Evolutionary conservation across 2,113 vertebrate species (phyloP).

Genomic region (Polyodon spathula): DNA sequence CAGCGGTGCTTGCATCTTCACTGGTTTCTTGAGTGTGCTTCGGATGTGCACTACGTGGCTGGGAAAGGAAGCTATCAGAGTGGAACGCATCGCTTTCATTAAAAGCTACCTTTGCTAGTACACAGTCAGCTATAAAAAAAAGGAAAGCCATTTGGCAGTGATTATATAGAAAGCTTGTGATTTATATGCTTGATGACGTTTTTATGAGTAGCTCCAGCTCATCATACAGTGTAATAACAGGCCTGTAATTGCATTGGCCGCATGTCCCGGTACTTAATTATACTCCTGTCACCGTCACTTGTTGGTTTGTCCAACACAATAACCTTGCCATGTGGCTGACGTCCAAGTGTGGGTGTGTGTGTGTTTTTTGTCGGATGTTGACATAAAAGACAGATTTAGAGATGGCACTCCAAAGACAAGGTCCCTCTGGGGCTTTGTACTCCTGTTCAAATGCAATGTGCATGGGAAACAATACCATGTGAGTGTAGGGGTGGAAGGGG

Average conservation of each 20-base stretch:
- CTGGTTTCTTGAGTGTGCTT: no score
- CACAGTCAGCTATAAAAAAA: not conserved
- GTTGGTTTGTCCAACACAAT: conserved; percentile 44
- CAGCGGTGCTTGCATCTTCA: no score
- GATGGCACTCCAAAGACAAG: not conserved
- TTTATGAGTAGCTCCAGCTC: conserved; percentile 49
- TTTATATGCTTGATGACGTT: conserved; percentile 41
- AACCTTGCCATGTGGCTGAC: conserved; percentile 48
- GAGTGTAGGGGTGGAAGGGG: no score
- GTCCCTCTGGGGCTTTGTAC: no score
- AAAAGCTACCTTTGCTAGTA: not conserved
- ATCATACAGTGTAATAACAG: conserved; percentile 47
- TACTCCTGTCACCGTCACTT: conserved; percentile 50
- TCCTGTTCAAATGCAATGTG: no score
- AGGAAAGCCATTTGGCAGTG: conserved; percentile 10
- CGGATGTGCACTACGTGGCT: no score
- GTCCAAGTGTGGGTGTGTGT: conserved; percentile 24
- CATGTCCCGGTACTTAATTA: conserved; percentile 55
- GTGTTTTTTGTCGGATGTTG: not conserved
- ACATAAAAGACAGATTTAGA: no score
- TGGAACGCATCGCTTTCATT: no score
- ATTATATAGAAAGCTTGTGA: conserved; percentile 26
- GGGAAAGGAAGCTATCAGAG: no score
- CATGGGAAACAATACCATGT: no score
- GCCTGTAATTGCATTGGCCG: conserved; percentile 51